These are phyloP conservation scores for Drosophila robusta DNA, from an alignment of 2,888 invertebrate species.

Conservation along the genomic window DNA sequence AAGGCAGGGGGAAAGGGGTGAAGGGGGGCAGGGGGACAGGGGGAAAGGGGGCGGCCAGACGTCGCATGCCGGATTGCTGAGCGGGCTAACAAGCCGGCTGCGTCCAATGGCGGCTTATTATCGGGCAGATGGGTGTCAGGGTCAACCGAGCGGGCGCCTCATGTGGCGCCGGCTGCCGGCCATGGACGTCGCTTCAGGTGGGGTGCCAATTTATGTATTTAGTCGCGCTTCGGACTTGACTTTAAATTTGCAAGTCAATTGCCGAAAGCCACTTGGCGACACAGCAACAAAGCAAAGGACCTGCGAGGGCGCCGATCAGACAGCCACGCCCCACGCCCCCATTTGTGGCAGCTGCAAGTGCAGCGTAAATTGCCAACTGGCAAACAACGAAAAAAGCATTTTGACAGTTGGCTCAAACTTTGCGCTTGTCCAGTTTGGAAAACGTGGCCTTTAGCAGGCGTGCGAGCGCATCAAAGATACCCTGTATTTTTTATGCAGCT, in stretches of 20 bases:
- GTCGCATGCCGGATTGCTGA: neutral
- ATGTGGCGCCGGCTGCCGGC: conserved; percentile 5
- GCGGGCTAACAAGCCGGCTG: neutral
- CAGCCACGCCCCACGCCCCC: conserved; percentile 2
- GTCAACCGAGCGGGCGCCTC: conserved; percentile 20
- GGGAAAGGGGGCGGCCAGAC: conserved; percentile 1
- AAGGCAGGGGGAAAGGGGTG: conserved; percentile 2
- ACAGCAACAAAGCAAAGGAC: conserved; percentile 12
- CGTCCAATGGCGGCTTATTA: conserved; percentile 16
- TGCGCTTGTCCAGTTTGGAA: conserved; percentile 17
- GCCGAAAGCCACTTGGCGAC: conserved; percentile 38
- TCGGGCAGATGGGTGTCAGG: neutral
- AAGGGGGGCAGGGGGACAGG: too few species aligned
- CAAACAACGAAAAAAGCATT: conserved; percentile 52
- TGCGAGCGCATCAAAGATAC: neutral
- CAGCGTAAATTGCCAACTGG: conserved; percentile 52
- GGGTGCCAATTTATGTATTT: conserved; percentile 22
- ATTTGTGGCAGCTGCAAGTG: conserved; percentile 30
- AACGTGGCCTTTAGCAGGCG: neutral
- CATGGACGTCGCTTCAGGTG: neutral
- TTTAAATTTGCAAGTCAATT: conserved; percentile 50
- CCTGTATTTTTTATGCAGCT: neutral
- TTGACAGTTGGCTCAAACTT: conserved; percentile 47
- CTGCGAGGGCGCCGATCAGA: conserved; percentile 36
- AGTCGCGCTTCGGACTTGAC: conserved; percentile 18